A percentile compares a stretch with the other conserved stretches of the same genome.
These are phyloP conservation scores for Spatula clypeata DNA, from an alignment of 2,797 vertebrate species.

Conservation along the genomic window DNA sequence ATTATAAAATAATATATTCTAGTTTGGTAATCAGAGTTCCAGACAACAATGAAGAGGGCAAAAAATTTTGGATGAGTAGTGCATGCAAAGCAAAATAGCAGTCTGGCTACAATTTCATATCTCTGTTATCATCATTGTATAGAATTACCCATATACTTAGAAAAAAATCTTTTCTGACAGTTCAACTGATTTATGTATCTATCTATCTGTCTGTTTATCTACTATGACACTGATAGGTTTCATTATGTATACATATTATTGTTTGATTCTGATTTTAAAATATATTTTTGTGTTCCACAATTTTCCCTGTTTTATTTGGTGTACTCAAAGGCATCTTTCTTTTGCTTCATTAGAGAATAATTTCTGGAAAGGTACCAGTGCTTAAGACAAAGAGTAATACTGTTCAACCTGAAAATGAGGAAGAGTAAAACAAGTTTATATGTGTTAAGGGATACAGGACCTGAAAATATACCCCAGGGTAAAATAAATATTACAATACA, in stretches of 20 bases:
- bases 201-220: not conserved
- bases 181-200: not conserved
- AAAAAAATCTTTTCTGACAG: not conserved
- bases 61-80: not conserved
- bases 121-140: not conserved
- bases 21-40: not conserved
- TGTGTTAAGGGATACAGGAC: slow-evolving; percentile 41
- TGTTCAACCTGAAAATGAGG: not conserved
- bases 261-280: not conserved
- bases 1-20: not conserved
- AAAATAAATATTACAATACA: slow-evolving; percentile 67
- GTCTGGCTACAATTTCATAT: not conserved
- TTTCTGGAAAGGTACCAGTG: slow-evolving; percentile 39
- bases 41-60: not conserved
- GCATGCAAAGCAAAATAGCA: not conserved
- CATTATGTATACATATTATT: not conserved
- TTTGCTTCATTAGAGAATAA: slow-evolving; percentile 52
- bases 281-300: not conserved
- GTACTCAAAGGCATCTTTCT: slow-evolving; percentile 43
- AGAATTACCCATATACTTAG: not conserved
- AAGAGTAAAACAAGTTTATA: slow-evolving; percentile 50
- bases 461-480: slow-evolving; percentile 46
- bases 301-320: not conserved
- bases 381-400: slow-evolving; percentile 50
- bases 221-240: not conserved